Conservation (phyloP, 2,113 vertebrate genomes). For the Rhabdornis inornatus region DNA sequence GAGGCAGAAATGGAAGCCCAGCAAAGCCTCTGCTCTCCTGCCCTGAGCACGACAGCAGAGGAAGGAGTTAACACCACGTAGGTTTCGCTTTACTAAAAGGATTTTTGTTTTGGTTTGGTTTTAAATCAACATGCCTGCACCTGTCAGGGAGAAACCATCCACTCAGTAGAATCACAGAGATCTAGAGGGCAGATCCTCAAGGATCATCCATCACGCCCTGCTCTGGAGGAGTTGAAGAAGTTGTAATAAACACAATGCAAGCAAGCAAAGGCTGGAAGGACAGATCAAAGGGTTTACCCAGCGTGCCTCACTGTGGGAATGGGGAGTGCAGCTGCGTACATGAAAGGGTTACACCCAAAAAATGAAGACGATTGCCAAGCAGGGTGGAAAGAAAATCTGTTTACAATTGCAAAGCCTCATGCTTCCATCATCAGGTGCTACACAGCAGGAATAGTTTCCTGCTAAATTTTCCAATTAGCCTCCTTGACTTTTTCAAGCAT, state of each 20-base stretch:
- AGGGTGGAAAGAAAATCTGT: conserved; percentile 41
- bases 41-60: background rate
- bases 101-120: conserved; percentile 22
- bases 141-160: conserved; percentile 57
- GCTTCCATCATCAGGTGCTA: conserved; percentile 51
- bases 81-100: conserved; percentile 33
- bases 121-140: conserved; percentile 44
- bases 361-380: background rate
- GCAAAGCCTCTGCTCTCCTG: background rate
- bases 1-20: background rate
- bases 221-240: conserved; percentile 7
- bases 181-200: conserved; percentile 31
- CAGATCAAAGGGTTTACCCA: conserved; percentile 38
- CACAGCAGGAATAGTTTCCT: background rate
- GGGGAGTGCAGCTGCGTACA: conserved; percentile 37
- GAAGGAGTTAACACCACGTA: background rate
- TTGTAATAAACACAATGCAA: conserved; percentile 23
- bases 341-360: conserved; percentile 58
- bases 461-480: background rate
- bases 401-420: conserved; percentile 38
- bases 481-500: background rate
- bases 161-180: conserved; percentile 20
- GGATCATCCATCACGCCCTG: conserved; percentile 34
- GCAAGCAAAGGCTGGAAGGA: conserved; percentile 18
- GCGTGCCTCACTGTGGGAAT: conserved; percentile 44